Conservation (phyloP, 2,888 invertebrate genomes). For the Cryptocephalus primarius region DNA sequence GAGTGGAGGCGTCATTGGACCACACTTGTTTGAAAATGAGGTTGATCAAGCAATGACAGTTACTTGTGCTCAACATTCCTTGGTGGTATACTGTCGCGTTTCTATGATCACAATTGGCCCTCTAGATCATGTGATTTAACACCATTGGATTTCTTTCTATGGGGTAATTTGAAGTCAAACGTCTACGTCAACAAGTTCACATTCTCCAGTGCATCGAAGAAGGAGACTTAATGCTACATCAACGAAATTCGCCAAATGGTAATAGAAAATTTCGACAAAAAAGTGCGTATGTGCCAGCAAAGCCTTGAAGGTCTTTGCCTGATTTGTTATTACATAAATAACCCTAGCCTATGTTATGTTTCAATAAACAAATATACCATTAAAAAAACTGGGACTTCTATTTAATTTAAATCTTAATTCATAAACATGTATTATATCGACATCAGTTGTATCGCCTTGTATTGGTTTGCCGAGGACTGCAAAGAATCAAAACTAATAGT, state of each 20-base stretch:
- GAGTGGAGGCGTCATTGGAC: background rate
- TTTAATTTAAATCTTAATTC: background rate
- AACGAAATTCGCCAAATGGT: background rate
- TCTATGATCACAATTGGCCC: no score
- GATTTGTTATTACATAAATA: background rate
- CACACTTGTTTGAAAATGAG: background rate
- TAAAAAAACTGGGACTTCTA: background rate
- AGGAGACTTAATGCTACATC: background rate
- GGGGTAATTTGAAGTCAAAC: background rate
- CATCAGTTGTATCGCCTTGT: no score
- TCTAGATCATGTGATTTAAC: background rate
- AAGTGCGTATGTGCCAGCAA: conserved; percentile 6
- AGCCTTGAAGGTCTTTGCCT: conserved; percentile 1
- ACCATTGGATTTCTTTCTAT: background rate
- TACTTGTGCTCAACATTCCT: no score
- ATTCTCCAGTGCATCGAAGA: background rate
- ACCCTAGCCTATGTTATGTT: background rate
- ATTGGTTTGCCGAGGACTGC: no score
- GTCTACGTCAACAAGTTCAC: background rate
- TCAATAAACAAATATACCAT: background rate
- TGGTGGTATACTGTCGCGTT: background rate
- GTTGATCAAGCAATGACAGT: no score
- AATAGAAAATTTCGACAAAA: conserved; percentile 7
- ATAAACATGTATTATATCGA: no score
- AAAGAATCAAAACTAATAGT: no score